A percentile compares a stretch with the other conserved stretches of the same genome.
Evolutionary conservation across 2,113 vertebrate genomes (phyloP).

Genomic region (Parotia lawesii): DNA sequence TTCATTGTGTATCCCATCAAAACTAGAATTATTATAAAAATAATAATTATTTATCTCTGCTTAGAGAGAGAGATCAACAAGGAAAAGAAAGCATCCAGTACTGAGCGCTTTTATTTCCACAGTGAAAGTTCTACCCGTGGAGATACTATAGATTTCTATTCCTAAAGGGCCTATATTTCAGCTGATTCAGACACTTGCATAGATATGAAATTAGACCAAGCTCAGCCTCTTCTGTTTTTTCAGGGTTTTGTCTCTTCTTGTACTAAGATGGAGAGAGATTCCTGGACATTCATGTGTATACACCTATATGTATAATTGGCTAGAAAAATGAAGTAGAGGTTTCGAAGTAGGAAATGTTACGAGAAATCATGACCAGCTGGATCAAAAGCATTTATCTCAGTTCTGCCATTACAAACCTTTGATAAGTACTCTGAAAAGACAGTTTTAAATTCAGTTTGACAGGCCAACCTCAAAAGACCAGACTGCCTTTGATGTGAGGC

Average conservation of each 20-base stretch:
- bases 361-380: neutral
- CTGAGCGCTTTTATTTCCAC: neutral
- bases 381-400: constrained; percentile 6
- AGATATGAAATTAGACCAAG: neutral
- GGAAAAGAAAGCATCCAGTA: neutral
- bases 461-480: constrained; percentile 18
- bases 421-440: neutral
- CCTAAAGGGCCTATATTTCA: neutral
- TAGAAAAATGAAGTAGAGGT: neutral
- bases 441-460: constrained; percentile 47
- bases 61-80: neutral
- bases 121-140: neutral
- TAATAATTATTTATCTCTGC: neutral
- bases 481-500: constrained; percentile 25
- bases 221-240: neutral
- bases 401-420: neutral
- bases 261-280: neutral
- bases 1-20: neutral
- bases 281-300: neutral
- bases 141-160: neutral
- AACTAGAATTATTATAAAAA: neutral
- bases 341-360: neutral
- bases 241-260: neutral
- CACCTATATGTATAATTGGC: neutral
- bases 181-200: neutral